phyloP scores from a whole-genome alignment of 2,113 vertebrate genomes.

The Zeus faber region DNA sequence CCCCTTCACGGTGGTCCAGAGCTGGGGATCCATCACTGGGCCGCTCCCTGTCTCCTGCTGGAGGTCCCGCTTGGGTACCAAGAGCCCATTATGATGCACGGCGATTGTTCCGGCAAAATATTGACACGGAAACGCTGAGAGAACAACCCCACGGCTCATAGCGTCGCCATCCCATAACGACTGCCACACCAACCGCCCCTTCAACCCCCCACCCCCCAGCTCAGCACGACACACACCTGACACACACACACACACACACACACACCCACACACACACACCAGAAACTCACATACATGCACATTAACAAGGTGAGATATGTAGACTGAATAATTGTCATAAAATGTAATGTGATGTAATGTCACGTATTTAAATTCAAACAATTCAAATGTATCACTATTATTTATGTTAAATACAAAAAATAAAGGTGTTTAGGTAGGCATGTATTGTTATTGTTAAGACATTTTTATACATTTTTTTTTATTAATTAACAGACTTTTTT shows the following conservation, averaged over 20 bases:
- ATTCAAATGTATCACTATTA: too few relatives aligned
- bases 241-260: constrained; percentile 3
- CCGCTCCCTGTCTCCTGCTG: constrained; percentile 82
- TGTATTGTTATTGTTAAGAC: too few relatives aligned
- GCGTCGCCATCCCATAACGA: constrained; percentile 56
- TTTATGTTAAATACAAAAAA: too few relatives aligned
- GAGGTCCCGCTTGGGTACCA: too few relatives aligned
- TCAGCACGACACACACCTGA: neutral
- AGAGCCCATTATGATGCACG: constrained; percentile 88
- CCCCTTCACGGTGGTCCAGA: constrained; percentile 80
- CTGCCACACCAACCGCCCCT: constrained; percentile 12
- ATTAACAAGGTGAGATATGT: too few relatives aligned
- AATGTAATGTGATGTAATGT: too few relatives aligned
- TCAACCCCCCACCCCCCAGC: neutral
- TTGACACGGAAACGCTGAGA: constrained; percentile 79
- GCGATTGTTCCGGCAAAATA: constrained; percentile 82
- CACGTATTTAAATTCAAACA: too few relatives aligned
- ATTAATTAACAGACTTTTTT: too few relatives aligned
- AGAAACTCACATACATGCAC: constrained; percentile 15
- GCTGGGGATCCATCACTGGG: constrained; percentile 91
- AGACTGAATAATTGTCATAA: too few relatives aligned
- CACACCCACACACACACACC: constrained; percentile 14
- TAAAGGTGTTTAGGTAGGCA: too few relatives aligned
- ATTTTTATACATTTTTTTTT: too few relatives aligned
- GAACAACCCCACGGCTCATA: constrained; percentile 65